A percentile compares a stretch with the other conserved stretches of the same genome.
These are phyloP conservation scores for Meliscaeva auricollis DNA, from an alignment of 2,888 invertebrate species.

Conservation along the genomic window DNA sequence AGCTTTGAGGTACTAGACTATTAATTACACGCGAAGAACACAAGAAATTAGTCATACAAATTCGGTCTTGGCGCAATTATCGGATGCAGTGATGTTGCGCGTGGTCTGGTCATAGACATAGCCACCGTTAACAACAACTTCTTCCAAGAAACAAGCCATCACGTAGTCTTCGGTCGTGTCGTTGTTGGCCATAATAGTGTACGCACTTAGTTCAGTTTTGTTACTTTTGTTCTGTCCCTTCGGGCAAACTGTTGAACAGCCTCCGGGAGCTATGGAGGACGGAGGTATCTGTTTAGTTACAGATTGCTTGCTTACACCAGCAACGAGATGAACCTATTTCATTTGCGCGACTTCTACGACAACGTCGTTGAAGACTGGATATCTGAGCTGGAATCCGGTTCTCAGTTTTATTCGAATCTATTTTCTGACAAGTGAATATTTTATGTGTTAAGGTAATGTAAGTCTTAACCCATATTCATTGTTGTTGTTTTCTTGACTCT, in stretches of 20 bases:
- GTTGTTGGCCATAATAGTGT: slow-evolving; percentile 41
- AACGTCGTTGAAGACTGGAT: slow-evolving; percentile 3
- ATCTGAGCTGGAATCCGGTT: slow-evolving; percentile 61
- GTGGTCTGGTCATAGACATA: slow-evolving; percentile 17
- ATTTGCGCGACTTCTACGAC: slow-evolving; percentile 4
- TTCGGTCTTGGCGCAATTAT: slow-evolving; percentile 59
- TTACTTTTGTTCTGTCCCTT: slow-evolving; percentile 54
- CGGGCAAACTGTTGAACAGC: slow-evolving; percentile 31
- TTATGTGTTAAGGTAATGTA: slow-evolving; percentile 28
- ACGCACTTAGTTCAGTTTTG: slow-evolving; percentile 31
- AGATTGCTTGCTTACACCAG: slow-evolving; percentile 25
- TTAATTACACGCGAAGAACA: slow-evolving; percentile 54
- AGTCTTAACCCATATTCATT: slow-evolving; percentile 67
- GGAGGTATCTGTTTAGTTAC: background rate
- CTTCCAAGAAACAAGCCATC: slow-evolving; percentile 47
- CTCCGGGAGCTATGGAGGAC: background rate
- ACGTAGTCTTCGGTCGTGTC: slow-evolving; percentile 3
- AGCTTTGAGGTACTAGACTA: slow-evolving; percentile 16
- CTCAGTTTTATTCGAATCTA: slow-evolving; percentile 46
- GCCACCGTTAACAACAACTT: slow-evolving; percentile 8
- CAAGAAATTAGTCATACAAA: slow-evolving; percentile 70
- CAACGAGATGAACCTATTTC: slow-evolving; percentile 49
- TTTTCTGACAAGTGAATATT: slow-evolving; percentile 48
- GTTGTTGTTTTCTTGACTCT: slow-evolving; percentile 21
- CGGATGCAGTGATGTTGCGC: slow-evolving; percentile 21